Evolutionary conservation across 2,113 vertebrate species (phyloP), one percentile per base, ranked within the genome.

Genomic region (Eudyptes chrysolophus): DNA sequence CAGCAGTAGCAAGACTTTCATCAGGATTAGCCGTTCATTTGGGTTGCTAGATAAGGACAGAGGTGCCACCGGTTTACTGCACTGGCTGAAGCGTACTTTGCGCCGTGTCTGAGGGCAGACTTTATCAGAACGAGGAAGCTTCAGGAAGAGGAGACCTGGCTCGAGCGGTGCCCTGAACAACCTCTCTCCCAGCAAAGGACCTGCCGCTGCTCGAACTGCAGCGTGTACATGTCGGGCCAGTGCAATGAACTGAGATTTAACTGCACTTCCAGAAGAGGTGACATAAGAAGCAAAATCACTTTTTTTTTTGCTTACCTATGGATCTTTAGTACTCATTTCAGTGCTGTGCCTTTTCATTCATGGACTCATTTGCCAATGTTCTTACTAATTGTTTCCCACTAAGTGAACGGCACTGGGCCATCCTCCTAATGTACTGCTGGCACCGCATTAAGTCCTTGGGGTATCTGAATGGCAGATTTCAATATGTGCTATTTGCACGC

Each of bases 181-280:
- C 79, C 55, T 66, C 61, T 54, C 60, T 87, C 22, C 49, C 81
- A 80, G 74, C 46, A 75, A 19, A 94, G 58, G 71, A 38, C 36
- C 70, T 24, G 40, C 36, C 3, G 8, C 76, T 79, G 92, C 77
- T 80, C 11, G 2, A 38, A 12, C 24, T 11, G 32, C 54, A 49
- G 62, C 40, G 7, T 2, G 3, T 27, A 11, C 57, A 5, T 1
- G 0, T 12, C 1, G 0, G 22, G 11, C n/a, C 79, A 36, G n/a
- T 9, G 62, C n/a, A 58, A 24, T 0, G 34, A 75, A 49, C 25
- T 9, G n/a, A 15, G 58, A 38, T 19, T 48, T 25, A 70, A 55
- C 0, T 78, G 84, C 27, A 1, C 52, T 68, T 34, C 48, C 64
- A 68, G 21, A 55, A 27, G 11, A 64, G 21, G 9, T 44, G 36